Base-by-base conservation (phyloP, 2,113 vertebrate genomes). In the Megatriorchis doriae region DNA sequence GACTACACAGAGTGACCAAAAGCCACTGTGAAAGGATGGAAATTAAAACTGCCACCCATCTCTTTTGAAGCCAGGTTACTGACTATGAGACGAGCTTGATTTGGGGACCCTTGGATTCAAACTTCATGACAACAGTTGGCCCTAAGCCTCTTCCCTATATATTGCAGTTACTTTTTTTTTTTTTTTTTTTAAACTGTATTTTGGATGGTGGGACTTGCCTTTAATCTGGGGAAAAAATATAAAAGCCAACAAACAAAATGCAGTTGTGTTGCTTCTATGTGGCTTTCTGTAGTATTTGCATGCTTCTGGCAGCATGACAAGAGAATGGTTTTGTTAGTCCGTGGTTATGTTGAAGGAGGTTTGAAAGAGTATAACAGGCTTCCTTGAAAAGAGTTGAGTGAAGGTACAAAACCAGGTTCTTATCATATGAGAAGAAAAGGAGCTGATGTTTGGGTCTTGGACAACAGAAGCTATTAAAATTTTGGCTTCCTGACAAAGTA, bases 401-500 rank as follows among this genome's bases (percentile, higher is more conserved):
- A 81, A 93, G 52, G 34, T 85, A 63, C 42, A 85, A 82, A 91
- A 80, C 2, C n/a, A 62, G 48, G 48, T 79, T 91, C 81, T 91
- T 38, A 8, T 53, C 70, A 75, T 29, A 36, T 32, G 62, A 79
- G 77, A 79, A 81, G 78, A 65, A 58, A 56, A 84, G 38, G 70
- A 79, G 29, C 40, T 94, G 83, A 38, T 61, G 27, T 79, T 85
- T 80, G 62, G 45, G 81, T 20, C 50, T 73, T 3, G 45, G 74
- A 94, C 78, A 90, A 68, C 45, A 79, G 81, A 83, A 82, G 58
- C 67, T 83, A 55, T 94, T 88, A 90, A 73, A 80, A 85, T 88
- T 59, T 89, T 94, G 80, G 91, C 93, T 86, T 92, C 18, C 38
- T 86, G 82, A 87, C 81, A 81, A 93, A 83, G 50, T 38, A 84